Percentiles rank a stretch among this genome's conserved stretches.
These are phyloP conservation scores for Antheraea mylitta DNA, from an alignment of 1,140 invertebrate species.

Conservation along the genomic window DNA sequence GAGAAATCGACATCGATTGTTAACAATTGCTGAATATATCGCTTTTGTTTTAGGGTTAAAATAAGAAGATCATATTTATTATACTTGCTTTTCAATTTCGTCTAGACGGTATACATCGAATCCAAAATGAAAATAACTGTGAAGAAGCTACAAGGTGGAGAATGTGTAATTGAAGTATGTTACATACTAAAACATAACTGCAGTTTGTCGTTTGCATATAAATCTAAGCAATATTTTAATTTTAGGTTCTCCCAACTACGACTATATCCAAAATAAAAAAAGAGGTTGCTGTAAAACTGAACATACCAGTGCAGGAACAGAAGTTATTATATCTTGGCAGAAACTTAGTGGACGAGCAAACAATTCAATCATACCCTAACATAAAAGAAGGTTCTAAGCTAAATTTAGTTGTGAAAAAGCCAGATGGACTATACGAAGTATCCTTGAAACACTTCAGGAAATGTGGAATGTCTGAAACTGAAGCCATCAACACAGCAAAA, in stretches of 20 bases:
- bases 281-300: conserved; percentile 45
- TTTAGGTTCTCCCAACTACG: conserved; percentile 56
- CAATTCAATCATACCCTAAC: conserved; percentile 51
- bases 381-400: conserved; percentile 69
- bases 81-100: no score
- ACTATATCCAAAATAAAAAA: conserved; percentile 64
- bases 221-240: conserved; percentile 12
- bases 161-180: conserved; percentile 59
- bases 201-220: background rate
- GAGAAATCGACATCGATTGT: no score
- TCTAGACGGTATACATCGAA: background rate
- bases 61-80: no score
- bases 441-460: conserved; percentile 59
- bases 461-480: conserved; percentile 51
- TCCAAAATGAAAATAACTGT: conserved; percentile 62
- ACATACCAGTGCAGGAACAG: conserved; percentile 56
- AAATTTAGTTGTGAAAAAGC: conserved; percentile 64
- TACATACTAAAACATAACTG: conserved; percentile 7
- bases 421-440: conserved; percentile 52
- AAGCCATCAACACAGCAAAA: conserved; percentile 46
- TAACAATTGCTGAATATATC: no score
- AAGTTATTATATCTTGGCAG: conserved; percentile 57
- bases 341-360: conserved; percentile 58
- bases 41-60: no score
- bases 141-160: conserved; percentile 66